Evolutionary conservation across 2,888 invertebrate species (phyloP).

Genomic region (Hyppa rectilinea): DNA sequence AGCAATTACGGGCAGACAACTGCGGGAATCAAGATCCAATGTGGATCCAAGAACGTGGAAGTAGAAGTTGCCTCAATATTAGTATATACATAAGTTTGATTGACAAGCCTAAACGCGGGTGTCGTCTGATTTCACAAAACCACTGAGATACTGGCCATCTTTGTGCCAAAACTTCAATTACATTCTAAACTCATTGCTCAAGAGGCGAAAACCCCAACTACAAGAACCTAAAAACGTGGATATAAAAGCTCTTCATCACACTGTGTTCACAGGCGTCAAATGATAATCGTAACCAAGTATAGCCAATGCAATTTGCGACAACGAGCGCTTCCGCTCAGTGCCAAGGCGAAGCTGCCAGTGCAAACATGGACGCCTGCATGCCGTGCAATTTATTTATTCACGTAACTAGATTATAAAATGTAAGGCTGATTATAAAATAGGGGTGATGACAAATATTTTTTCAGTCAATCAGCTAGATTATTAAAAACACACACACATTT

Average conservation of each 20-base stretch:
- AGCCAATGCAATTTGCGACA: constrained; percentile 83
- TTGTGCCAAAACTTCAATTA: no score
- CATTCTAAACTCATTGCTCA: no score
- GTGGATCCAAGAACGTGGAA: no score
- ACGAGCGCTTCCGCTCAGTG: constrained; percentile 79
- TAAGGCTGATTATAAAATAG: constrained; percentile 19
- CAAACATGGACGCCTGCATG: constrained; percentile 46
- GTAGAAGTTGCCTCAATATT: not conserved
- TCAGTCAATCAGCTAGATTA: no score
- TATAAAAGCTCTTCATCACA: constrained; percentile 36
- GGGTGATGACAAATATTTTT: no score
- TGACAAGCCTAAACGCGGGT: not conserved
- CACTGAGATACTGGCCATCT: no score
- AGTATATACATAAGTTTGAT: not conserved
- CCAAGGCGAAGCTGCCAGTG: constrained; percentile 69
- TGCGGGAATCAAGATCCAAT: not conserved
- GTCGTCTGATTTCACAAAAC: not conserved
- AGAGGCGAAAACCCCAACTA: not conserved
- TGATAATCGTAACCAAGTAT: constrained; percentile 74
- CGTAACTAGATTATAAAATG: constrained; percentile 4
- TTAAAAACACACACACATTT: no score
- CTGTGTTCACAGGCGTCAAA: constrained; percentile 19
- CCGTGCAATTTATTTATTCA: constrained; percentile 30
- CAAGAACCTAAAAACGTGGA: not conserved
- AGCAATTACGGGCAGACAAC: not conserved